phyloP scores from a whole-genome alignment of 37 sponge, comb jelly and placozoan genomes.

The Theonella swinhoei region DNA sequence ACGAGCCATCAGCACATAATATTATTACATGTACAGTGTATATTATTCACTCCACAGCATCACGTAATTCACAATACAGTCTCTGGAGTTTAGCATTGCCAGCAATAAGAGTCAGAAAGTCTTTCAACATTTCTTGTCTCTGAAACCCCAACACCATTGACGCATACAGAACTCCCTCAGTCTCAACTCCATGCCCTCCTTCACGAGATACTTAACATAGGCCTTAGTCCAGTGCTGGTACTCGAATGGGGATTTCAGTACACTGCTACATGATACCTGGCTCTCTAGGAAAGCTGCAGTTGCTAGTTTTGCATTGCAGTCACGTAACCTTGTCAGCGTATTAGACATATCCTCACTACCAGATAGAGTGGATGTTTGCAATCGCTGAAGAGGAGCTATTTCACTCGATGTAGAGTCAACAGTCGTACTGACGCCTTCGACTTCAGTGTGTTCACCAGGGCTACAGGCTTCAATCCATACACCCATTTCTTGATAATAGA shows the following conservation, averaged over 20 bases:
- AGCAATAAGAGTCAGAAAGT: slow-evolving; percentile 54
- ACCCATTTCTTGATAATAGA: slow-evolving; percentile 42
- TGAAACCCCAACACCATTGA: slow-evolving; percentile 35
- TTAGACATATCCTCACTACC: slow-evolving; percentile 9
- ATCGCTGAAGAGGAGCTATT: slow-evolving; percentile 8
- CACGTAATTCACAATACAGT: slow-evolving; percentile 74
- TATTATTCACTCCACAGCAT: slow-evolving; percentile 59
- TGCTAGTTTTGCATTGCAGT: not conserved
- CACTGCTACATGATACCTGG: slow-evolving; percentile 48
- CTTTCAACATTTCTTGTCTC: slow-evolving; percentile 46
- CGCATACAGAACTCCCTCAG: slow-evolving; percentile 60
- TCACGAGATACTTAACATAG: slow-evolving; percentile 65
- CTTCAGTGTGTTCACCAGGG: slow-evolving; percentile 20
- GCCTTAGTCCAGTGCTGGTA: slow-evolving; percentile 70
- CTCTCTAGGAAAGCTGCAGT: slow-evolving; percentile 47
- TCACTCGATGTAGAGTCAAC: not conserved
- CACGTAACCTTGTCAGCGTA: slow-evolving; percentile 5
- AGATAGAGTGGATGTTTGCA: not conserved
- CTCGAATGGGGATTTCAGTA: slow-evolving; percentile 60
- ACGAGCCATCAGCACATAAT: too few species aligned
- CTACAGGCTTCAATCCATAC: slow-evolving; percentile 56
- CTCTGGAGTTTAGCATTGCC: slow-evolving; percentile 71
- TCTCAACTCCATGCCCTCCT: slow-evolving; percentile 49
- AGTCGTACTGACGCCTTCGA: not conserved
- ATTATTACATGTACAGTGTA: too few species aligned